Conservation (phyloP, 2,888 invertebrate genomes). For the Tenodera sinensis region DNA sequence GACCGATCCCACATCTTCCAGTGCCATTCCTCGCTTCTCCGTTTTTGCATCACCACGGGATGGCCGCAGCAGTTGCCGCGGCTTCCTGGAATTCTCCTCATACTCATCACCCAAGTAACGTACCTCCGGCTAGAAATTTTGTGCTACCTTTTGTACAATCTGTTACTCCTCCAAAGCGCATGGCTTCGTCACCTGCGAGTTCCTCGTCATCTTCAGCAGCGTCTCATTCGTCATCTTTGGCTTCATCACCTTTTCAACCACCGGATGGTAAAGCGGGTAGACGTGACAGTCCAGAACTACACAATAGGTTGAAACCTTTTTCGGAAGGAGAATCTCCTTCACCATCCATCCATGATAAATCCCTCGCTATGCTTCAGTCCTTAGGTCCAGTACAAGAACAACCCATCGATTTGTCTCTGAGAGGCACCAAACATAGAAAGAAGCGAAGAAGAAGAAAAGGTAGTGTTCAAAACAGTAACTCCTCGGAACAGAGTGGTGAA, state of each 20-base stretch:
- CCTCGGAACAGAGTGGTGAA: conserved; percentile 38
- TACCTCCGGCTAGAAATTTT: not conserved
- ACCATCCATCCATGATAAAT: conserved; percentile 36
- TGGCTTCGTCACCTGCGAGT: not conserved
- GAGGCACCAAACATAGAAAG: conserved; percentile 58
- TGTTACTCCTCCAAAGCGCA: not conserved
- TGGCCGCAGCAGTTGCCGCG: not conserved
- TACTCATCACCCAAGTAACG: not conserved
- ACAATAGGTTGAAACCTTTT: not conserved
- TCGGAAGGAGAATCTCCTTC: not conserved
- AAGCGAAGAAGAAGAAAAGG: conserved; percentile 36
- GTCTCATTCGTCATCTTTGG: conserved; percentile 15
- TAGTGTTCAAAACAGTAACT: not conserved
- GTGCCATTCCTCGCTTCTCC: conserved; percentile 55
- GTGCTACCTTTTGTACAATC: conserved; percentile 22
- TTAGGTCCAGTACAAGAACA: conserved; percentile 60
- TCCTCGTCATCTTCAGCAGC: conserved; percentile 20
- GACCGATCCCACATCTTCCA: conserved; percentile 57
- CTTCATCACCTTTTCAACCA: not conserved
- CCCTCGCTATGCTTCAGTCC: conserved; percentile 41
- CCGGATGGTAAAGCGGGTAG: not conserved
- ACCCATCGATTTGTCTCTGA: conserved; percentile 78
- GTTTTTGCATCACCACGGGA: conserved; percentile 22
- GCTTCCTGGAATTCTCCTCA: not conserved
- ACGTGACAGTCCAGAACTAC: not conserved